Evolutionary conservation across 2,113 vertebrate genomes (phyloP).

Genomic region (Sclerurus mexicanus): DNA sequence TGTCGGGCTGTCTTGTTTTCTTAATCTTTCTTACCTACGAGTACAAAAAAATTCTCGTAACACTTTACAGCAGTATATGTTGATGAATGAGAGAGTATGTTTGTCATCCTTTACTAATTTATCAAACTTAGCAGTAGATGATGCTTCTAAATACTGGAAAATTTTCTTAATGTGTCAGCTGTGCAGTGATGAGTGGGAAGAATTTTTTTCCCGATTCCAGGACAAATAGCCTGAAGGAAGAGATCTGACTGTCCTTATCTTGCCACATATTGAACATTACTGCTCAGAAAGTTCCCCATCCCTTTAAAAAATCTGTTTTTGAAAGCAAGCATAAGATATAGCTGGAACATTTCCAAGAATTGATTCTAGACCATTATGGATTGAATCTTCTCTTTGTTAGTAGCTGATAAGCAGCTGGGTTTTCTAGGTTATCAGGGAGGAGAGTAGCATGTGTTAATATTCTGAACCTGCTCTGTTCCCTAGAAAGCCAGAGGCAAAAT

Average conservation of each 20-base stretch:
- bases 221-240: neutral
- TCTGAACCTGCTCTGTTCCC: neutral
- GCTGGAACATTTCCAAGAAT: neutral
- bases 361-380: neutral
- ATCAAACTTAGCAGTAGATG: neutral
- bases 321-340: neutral
- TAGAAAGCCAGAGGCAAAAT: neutral
- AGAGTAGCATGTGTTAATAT: neutral
- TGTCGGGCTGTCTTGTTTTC: neutral
- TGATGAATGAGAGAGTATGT: neutral
- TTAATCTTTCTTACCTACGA: neutral
- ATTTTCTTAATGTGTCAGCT: neutral
- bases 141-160: neutral
- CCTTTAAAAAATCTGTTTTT: neutral
- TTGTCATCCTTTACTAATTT: neutral
- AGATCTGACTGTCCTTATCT: neutral
- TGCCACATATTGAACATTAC: neutral
- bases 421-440: neutral
- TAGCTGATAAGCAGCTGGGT: neutral
- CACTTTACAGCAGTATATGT: neutral
- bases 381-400: neutral
- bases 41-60: neutral
- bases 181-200: neutral
- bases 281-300: neutral
- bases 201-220: neutral